phyloP scores from a whole-genome alignment of 2,888 invertebrate genomes.

The Heliconius hortense region DNA sequence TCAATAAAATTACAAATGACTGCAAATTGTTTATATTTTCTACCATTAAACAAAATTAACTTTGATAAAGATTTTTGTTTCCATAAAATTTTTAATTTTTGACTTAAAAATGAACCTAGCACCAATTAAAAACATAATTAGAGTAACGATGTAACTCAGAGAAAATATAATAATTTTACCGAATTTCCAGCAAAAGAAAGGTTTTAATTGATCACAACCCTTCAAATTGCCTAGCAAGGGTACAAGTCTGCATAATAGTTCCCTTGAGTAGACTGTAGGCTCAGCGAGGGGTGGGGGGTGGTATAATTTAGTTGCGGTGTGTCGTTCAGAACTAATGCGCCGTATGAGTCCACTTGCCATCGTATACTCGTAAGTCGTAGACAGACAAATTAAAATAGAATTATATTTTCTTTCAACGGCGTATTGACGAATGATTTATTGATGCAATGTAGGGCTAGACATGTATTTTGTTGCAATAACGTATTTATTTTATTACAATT shows the following conservation, averaged over 20 bases:
- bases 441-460: background rate
- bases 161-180: background rate
- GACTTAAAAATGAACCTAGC: background rate
- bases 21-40: background rate
- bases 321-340: constrained; percentile 51
- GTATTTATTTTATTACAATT: background rate
- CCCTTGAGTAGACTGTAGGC: constrained; percentile 42
- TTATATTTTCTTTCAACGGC: background rate
- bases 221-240: constrained; percentile 39
- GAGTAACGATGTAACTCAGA: background rate
- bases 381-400: constrained; percentile 16
- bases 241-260: constrained; percentile 50
- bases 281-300: constrained; percentile 41
- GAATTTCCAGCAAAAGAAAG: constrained; percentile 13
- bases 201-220: constrained; percentile 38
- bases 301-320: constrained; percentile 58
- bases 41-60: background rate
- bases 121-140: background rate
- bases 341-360: constrained; percentile 46
- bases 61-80: background rate
- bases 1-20: background rate
- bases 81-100: background rate
- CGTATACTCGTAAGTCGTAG: constrained; percentile 26
- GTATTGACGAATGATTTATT: background rate
- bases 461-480: background rate